Conservation (phyloP, 1,140 invertebrate genomes). For the Alviniconcha marisindica region DNA sequence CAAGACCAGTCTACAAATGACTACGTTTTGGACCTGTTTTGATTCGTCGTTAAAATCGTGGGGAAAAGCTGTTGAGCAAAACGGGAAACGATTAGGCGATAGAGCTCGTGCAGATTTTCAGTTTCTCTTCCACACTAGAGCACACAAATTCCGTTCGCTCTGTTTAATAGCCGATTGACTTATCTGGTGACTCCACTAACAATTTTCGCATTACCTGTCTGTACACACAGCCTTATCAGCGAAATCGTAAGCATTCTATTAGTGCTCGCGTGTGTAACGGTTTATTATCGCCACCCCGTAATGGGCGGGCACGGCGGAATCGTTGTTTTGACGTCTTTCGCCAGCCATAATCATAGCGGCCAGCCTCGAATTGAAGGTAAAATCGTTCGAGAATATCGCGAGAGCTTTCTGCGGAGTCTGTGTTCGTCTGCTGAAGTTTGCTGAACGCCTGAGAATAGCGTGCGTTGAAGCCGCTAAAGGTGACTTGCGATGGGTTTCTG, state of each 20-base stretch:
- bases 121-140: no score
- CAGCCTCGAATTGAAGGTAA: not conserved
- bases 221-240: not conserved
- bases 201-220: not conserved
- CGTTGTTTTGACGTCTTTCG: constrained; percentile 13
- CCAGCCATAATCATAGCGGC: constrained; percentile 8
- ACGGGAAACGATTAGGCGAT: no score
- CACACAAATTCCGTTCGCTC: no score
- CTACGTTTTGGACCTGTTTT: no score
- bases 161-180: no score
- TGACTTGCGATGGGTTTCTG: not conserved
- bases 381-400: not conserved
- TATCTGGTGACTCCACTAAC: no score
- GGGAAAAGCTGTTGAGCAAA: no score
- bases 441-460: not conserved
- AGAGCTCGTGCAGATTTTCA: no score
- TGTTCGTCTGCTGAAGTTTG: not conserved
- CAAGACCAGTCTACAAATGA: no score
- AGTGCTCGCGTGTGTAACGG: constrained; percentile 15
- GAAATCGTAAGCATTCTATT: constrained; percentile 6
- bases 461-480: no score
- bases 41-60: no score
- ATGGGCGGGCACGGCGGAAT: not conserved
- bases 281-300: not conserved
- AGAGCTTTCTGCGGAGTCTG: not conserved